A percentile compares a stretch with the other conserved stretches of the same genome.
Conservation (phyloP, 2,888 invertebrate genomes). For the Allophyes oxyacanthae region DNA sequence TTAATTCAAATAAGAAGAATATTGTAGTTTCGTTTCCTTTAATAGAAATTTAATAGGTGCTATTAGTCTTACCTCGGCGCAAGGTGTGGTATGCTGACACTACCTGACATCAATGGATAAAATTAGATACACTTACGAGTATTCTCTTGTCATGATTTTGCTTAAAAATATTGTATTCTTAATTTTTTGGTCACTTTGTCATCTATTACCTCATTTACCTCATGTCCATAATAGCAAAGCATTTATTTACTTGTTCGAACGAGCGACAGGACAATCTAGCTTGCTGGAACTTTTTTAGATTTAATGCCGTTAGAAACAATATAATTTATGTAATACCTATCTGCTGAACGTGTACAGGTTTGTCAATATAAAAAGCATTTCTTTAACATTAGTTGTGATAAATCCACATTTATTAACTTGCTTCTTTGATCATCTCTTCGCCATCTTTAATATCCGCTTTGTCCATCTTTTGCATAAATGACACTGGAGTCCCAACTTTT, state of each 20-base stretch:
- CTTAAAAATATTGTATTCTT: conserved; percentile 24
- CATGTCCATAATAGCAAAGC: conserved; percentile 18
- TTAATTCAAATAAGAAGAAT: no score
- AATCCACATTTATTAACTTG: no score
- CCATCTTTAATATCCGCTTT: no score
- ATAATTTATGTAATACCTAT: no score
- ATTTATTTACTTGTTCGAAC: conserved; percentile 15
- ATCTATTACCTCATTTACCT: conserved; percentile 30
- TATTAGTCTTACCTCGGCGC: conserved; percentile 25
- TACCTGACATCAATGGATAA: conserved; percentile 40
- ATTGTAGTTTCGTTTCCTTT: conserved; percentile 24
- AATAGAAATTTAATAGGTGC: conserved; percentile 34
- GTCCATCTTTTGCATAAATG: no score
- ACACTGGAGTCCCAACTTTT: no score
- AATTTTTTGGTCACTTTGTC: conserved; percentile 17
- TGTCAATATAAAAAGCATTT: no score
- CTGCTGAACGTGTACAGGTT: no score
- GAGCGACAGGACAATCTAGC: conserved; percentile 20
- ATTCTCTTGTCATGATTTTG: conserved; percentile 11
- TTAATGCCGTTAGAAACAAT: conserved; percentile 22
- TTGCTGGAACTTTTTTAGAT: conserved; percentile 15
- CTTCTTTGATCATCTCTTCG: no score
- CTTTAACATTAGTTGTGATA: no score
- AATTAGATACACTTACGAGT: conserved; percentile 42
- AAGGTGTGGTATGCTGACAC: conserved; percentile 37